Base-by-base conservation (phyloP, 2,797 vertebrate species). In the Myripristis jacobus region DNA sequence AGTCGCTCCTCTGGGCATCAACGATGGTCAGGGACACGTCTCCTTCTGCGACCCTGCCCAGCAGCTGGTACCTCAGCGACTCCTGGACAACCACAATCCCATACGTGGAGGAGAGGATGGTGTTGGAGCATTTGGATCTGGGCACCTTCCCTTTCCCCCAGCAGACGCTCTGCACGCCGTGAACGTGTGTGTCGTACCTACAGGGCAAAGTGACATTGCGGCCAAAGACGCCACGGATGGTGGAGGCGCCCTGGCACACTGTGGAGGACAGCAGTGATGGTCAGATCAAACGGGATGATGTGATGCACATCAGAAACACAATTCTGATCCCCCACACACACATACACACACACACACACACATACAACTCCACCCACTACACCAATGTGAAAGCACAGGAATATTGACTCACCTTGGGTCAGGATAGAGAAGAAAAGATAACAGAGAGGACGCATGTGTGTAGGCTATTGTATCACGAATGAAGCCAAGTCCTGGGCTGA, bases 21-120 rank as follows among this genome's bases (percentile, higher is more conserved):
- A 85, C 0, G 2, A 96, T 93, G 0, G 92, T 95, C 82, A 96
- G 88, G 16, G 95, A 94, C 63, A 94, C 82, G 0, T 95, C 61
- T 0, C 95, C 94, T 0, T 0, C 7, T 0, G 0, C 0, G 55
- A 90, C 38, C 6, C 55, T 0, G 43, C 94, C 93, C 64, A 63
- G 68, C 67, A 96, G 64, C 41, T 27, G 72, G 64, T 95, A 95
- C 88, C 89, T 93, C 53, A 67, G 34, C 21, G 67, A 69, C 2
- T 66, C 3, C 1, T 0, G 19, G 46, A 12, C 47, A 2, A 1
- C 74, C 63, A 92, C 59, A 0, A 0, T 64, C 18, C 43, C 62
- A 0, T 85, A 75, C 3, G 88, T 0, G 6, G 87, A 93, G 51
- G 70, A 81, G 64, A 96, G 70, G 70, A 96, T 50, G 25, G 15